Conservation (phyloP, 2,888 invertebrate species). For the Autographa pulchrina region DNA sequence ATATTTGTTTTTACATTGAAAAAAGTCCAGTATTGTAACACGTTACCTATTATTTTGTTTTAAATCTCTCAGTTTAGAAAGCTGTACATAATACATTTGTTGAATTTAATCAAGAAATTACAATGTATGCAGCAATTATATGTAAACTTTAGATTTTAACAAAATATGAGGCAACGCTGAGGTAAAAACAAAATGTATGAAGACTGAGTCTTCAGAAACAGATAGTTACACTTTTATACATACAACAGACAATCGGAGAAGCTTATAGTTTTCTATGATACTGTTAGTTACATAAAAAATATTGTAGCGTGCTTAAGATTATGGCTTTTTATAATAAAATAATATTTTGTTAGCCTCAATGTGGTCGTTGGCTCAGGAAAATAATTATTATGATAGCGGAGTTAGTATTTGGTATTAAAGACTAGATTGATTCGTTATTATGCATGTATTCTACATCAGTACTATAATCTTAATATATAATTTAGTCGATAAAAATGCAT, state of each 20-base stretch:
- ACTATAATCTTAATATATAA: background rate
- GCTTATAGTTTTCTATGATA: too few relatives aligned
- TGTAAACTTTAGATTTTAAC: background rate
- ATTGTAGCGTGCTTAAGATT: too few relatives aligned
- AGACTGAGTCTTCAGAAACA: too few relatives aligned
- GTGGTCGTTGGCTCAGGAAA: background rate
- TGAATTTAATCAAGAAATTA: background rate
- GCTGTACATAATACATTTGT: background rate
- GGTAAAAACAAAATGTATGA: too few relatives aligned
- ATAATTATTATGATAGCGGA: background rate
- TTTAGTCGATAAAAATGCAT: background rate
- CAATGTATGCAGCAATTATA: background rate
- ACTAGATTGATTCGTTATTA: slow-evolving; percentile 10
- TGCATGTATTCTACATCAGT: background rate
- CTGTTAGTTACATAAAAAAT: too few relatives aligned
- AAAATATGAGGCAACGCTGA: background rate
- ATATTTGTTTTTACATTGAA: too few relatives aligned
- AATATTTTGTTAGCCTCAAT: background rate
- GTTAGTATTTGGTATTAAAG: slow-evolving; percentile 27
- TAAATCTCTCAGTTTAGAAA: background rate
- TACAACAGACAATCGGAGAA: too few relatives aligned
- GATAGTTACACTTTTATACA: too few relatives aligned
- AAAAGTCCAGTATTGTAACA: background rate
- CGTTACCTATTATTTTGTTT: background rate
- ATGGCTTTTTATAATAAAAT: too few relatives aligned